phyloP scores from a whole-genome alignment of 2,888 invertebrate species.

The Perdita meconis region DNA sequence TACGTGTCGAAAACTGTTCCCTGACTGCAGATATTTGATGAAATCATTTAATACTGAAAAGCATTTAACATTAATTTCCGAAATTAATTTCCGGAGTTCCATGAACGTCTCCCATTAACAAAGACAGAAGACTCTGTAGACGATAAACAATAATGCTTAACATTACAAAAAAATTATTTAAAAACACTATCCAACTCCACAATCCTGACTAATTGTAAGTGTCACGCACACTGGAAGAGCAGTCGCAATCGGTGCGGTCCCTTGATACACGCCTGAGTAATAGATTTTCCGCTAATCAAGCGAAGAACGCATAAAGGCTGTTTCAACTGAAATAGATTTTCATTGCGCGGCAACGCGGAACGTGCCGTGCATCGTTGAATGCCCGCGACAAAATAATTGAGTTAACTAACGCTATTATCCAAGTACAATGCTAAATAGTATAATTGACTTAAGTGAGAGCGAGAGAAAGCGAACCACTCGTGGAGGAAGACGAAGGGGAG shows the following conservation, averaged over 20 bases:
- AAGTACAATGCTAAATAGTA: slow-evolving; percentile 80
- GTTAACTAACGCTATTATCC: slow-evolving; percentile 77
- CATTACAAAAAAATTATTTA: no score
- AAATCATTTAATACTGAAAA: no score
- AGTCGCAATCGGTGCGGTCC: background rate
- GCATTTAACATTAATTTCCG: no score
- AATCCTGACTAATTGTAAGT: no score
- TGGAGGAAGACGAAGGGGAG: background rate
- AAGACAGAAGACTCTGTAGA: no score
- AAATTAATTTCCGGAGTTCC: no score
- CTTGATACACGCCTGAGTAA: slow-evolving; percentile 19
- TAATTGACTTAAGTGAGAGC: slow-evolving; percentile 78
- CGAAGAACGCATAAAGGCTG: slow-evolving; percentile 37
- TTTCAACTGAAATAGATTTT: slow-evolving; percentile 51
- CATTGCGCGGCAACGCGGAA: slow-evolving; percentile 42
- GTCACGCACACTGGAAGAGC: background rate
- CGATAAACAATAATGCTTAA: no score
- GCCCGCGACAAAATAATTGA: slow-evolving; percentile 71
- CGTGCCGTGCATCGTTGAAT: slow-evolving; percentile 61
- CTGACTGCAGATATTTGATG: no score
- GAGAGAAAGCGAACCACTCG: slow-evolving; percentile 5
- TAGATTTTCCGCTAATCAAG: slow-evolving; percentile 35
- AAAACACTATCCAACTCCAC: no score
- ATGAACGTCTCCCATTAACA: no score
- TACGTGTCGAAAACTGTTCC: no score